Conservation (phyloP, 35 echinoderm and acorn worm genomes). For the Apostichopus japonicus region DNA sequence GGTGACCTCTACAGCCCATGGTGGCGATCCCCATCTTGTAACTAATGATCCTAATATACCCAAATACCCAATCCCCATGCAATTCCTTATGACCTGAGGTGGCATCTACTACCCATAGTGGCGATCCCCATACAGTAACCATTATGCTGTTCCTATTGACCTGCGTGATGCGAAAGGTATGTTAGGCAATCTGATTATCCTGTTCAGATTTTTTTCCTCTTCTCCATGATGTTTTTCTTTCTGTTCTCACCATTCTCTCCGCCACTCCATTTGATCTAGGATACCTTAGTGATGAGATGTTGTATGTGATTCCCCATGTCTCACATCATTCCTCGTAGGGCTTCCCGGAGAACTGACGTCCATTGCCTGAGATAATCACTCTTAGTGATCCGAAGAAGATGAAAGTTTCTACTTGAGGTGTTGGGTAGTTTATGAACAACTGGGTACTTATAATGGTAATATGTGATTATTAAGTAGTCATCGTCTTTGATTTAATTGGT, state of each 20-base stretch:
- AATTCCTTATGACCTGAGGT: too few relatives aligned
- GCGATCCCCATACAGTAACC: too few relatives aligned
- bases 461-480: constrained; percentile 45
- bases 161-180: constrained; percentile 60
- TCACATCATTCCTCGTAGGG: constrained; percentile 66
- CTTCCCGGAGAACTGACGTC: constrained; percentile 58
- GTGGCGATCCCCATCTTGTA: too few relatives aligned
- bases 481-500: neutral
- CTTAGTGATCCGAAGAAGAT: constrained; percentile 62
- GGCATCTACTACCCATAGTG: too few relatives aligned
- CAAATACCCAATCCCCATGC: too few relatives aligned
- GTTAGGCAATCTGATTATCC: too few relatives aligned
- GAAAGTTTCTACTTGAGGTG: constrained; percentile 17
- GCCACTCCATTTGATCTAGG: constrained; percentile 10
- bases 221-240: too few relatives aligned
- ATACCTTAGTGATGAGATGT: constrained; percentile 57
- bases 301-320: constrained; percentile 67
- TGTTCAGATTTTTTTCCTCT: too few relatives aligned
- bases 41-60: too few relatives aligned
- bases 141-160: too few relatives aligned
- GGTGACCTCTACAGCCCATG: too few relatives aligned
- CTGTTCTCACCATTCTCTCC: too few relatives aligned
- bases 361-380: constrained; percentile 73
- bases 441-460: constrained; percentile 28
- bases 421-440: constrained; percentile 23